Base-by-base conservation (phyloP, 2,113 vertebrate species). In the Crotalus helleri region DNA sequence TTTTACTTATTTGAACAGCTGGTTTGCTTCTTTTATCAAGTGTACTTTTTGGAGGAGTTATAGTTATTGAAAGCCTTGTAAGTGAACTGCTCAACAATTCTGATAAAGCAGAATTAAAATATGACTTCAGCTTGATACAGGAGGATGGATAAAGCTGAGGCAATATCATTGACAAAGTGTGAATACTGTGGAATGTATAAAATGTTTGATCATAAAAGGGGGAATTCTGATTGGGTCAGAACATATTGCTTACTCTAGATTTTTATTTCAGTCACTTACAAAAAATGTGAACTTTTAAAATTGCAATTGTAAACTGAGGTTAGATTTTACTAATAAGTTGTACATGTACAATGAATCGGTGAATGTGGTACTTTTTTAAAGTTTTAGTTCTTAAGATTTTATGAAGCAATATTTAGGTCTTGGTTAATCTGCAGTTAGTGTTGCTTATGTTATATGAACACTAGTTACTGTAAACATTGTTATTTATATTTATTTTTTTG, bases 21-120 rank as follows among this genome's bases (percentile, higher is more conserved):
- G 57, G 74, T 87, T 93, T 90, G 23, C 88, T 90, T 86, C 64
- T 90, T 93, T 86, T 93, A 90, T 54, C 53, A 89, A 89, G 64
- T 58, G 33, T 81, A 49, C 81, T 74, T 88, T 89, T 89, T 46
- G 51, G n/a, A 74, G 10, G 29, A 86, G 69, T 51, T 90, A 64
- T 49, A 89, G 53, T 92, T 89, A 57, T 64, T 64, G 59, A 86
- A 90, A 93, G 12, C n/a, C 46, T 29, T 86, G 11, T 53, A 44
- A 86, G 92, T 92, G 51, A 89, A 93, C 55, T 86, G 59, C 33
- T 87, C 55, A 93, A 64, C 29, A 85, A 7, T 53, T 90, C 29
- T 90, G 29, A 21, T 29, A 10, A 93, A 86, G 24, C n/a, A 39
- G 61, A 93, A 29, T 85, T 90, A 90, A 89, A 29, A 57, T 92